phyloP scores from a whole-genome alignment of 2,888 invertebrate genomes.

The Baccha elongata region DNA sequence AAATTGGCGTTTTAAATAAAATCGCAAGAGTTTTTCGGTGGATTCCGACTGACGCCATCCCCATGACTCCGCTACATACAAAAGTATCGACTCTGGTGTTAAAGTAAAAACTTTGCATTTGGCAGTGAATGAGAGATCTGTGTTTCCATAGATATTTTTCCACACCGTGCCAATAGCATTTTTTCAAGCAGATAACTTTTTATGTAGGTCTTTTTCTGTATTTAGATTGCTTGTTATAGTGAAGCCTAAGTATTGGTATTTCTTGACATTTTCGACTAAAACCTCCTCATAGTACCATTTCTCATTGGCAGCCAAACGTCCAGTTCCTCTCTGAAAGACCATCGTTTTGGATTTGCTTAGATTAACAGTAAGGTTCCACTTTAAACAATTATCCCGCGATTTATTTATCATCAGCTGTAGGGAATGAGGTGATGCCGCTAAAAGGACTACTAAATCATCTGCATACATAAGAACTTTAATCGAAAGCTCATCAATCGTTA shows the following conservation, averaged over 20 bases:
- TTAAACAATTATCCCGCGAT: background rate
- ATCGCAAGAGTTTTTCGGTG: background rate
- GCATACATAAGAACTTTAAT: background rate
- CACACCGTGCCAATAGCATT: background rate
- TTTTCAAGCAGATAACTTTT: background rate
- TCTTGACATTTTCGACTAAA: background rate
- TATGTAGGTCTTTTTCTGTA: background rate
- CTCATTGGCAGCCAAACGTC: background rate
- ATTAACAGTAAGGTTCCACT: background rate
- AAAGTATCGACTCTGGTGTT: no score
- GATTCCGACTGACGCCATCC: background rate
- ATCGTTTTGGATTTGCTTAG: background rate
- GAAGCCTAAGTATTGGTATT: background rate
- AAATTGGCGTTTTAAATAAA: constrained; percentile 1
- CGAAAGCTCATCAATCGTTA: background rate
- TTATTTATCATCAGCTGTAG: background rate
- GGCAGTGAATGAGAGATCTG: background rate
- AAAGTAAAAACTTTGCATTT: background rate
- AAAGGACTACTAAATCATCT: background rate
- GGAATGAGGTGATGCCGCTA: background rate
- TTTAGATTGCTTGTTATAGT: background rate
- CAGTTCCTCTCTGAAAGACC: background rate
- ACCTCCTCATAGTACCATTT: background rate
- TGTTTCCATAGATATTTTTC: no score
- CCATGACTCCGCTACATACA: background rate